phyloP scores from a whole-genome alignment of 64 coral and sea anemone genomes.

The Montipora efflorescens region DNA sequence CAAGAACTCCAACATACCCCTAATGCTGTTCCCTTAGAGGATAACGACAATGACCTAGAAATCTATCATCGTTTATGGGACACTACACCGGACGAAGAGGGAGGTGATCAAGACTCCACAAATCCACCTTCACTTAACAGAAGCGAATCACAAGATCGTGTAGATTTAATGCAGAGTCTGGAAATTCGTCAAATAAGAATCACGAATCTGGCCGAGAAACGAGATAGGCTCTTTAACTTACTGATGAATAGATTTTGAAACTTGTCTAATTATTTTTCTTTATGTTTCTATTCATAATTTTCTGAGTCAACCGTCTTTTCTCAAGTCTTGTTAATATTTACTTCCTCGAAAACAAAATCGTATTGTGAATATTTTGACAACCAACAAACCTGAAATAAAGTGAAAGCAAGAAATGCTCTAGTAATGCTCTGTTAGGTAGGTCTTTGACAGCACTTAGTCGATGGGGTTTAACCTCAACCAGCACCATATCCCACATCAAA shows the following conservation, averaged over 20 bases:
- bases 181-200: slow-evolving; percentile 20
- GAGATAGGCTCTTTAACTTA: slow-evolving; percentile 40
- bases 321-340: background rate
- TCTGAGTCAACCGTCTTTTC: background rate
- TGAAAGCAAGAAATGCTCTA: too few relatives aligned
- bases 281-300: background rate
- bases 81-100: background rate
- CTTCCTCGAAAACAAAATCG: background rate
- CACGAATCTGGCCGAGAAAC: slow-evolving; percentile 5
- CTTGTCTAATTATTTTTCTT: background rate
- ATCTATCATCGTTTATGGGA: background rate
- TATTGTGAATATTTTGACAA: too few relatives aligned
- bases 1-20: background rate
- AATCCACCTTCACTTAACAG: background rate
- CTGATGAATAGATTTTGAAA: background rate
- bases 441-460: too few relatives aligned
- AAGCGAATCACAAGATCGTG: background rate
- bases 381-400: too few relatives aligned
- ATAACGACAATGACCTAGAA: background rate
- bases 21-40: background rate
- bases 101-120: background rate
- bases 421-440: too few relatives aligned
- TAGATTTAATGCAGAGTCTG: slow-evolving; percentile 34
- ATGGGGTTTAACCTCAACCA: too few relatives aligned
- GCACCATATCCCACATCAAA: too few relatives aligned